phyloP scores from a whole-genome alignment of 2,113 vertebrate genomes.

The Merops nubicus region DNA sequence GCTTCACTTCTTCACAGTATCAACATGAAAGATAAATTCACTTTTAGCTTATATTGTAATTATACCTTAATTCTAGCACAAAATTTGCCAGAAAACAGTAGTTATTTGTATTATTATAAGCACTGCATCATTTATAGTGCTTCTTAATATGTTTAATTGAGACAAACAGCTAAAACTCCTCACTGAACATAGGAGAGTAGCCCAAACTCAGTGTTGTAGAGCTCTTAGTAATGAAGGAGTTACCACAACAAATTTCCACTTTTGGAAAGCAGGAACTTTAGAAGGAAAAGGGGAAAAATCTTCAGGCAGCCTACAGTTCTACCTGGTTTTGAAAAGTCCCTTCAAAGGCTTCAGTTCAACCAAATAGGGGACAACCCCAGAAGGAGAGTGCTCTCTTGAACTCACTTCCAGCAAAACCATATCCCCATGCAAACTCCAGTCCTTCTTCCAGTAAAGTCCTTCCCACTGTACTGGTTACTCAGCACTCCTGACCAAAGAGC shows the following conservation, averaged over 20 bases:
- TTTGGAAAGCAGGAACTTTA: not conserved
- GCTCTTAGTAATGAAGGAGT: not conserved
- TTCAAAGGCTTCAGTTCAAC: not conserved
- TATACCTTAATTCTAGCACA: not conserved
- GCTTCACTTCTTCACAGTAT: not conserved
- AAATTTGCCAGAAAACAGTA: not conserved
- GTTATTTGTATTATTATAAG: not conserved
- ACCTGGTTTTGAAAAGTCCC: not conserved
- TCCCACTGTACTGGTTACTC: fast-evolving
- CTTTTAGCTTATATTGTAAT: not conserved
- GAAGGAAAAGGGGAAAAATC: not conserved
- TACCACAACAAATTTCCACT: not conserved
- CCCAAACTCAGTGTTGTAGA: not conserved
- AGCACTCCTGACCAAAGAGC: not conserved
- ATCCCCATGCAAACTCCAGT: not conserved
- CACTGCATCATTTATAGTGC: not conserved
- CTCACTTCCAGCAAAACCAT: not conserved
- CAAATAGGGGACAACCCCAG: not conserved
- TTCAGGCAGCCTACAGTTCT: not conserved
- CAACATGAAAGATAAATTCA: not conserved
- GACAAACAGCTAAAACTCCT: not conserved
- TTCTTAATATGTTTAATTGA: not conserved
- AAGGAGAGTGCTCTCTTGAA: not conserved
- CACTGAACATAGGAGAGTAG: not conserved
- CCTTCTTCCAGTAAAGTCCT: not conserved